phyloP scores from a whole-genome alignment of 2,113 vertebrate species.

The Rhipidura dahli region DNA sequence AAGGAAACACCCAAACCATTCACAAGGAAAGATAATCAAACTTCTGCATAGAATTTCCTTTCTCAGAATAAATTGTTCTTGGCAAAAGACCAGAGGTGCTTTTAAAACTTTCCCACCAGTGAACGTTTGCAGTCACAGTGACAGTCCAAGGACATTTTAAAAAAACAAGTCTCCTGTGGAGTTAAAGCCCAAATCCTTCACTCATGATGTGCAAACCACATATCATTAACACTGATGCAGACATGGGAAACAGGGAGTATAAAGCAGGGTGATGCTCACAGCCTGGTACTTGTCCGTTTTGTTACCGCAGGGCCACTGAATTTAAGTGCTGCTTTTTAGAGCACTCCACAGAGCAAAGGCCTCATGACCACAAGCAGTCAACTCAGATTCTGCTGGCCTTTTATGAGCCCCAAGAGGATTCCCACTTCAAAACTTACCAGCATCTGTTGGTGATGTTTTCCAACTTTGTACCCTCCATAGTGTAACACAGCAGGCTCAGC shows the following conservation, averaged over 20 bases:
- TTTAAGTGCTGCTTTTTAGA: not conserved
- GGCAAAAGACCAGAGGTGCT: not conserved
- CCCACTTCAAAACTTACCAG: slow-evolving; percentile 74
- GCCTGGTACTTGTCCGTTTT: not conserved
- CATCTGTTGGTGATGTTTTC: slow-evolving; percentile 77
- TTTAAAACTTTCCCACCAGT: not conserved
- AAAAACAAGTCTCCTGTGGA: not conserved
- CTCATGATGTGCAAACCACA: not conserved
- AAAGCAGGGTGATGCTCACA: not conserved
- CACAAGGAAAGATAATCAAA: not conserved
- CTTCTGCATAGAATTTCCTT: not conserved
- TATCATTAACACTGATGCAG: not conserved
- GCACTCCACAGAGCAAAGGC: not conserved
- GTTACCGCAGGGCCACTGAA: not conserved
- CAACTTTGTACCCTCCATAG: slow-evolving; percentile 87
- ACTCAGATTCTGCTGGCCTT: not conserved
- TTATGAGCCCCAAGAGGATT: not conserved
- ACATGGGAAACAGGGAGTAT: not conserved
- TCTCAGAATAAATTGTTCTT: not conserved
- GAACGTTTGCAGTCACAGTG: not conserved
- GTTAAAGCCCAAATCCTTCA: not conserved
- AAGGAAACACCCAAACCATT: not conserved
- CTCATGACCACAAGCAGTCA: not conserved
- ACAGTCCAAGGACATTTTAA: not conserved
- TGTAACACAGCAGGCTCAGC: slow-evolving; percentile 86